Conservation (phyloP, 2,113 vertebrate genomes). For the Puntigrus tetrazona region DNA sequence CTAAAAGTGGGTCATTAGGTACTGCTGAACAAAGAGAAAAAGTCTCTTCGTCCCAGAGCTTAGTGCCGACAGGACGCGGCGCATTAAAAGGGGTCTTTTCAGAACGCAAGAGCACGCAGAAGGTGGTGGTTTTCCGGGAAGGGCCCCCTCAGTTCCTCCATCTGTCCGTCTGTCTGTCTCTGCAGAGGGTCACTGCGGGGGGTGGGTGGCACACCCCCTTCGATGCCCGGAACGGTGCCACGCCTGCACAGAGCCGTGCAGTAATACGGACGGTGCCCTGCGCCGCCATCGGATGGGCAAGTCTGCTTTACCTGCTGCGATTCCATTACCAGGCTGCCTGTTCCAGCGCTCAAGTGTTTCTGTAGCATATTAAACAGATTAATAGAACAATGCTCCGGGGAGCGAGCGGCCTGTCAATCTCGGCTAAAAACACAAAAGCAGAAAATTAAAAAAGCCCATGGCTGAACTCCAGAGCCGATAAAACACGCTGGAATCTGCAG, state of each 20-base stretch:
- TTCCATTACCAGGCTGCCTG: constrained; percentile 79
- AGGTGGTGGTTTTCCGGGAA: constrained; percentile 52
- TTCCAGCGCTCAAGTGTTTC: constrained; percentile 76
- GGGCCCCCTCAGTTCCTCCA: constrained; percentile 57
- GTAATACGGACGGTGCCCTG: constrained; percentile 62
- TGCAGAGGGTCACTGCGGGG: constrained; percentile 64
- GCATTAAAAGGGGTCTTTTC: constrained; percentile 43
- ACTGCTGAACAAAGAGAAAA: constrained; percentile 47
- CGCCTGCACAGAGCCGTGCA: constrained; percentile 25
- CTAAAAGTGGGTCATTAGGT: constrained; percentile 53
- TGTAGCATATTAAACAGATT: constrained; percentile 88
- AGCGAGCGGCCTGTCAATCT: constrained; percentile 79
- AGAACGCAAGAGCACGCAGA: constrained; percentile 47
- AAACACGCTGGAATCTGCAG: constrained; percentile 71
- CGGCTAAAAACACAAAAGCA: constrained; percentile 80
- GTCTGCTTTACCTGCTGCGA: constrained; percentile 72
- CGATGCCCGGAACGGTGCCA: constrained; percentile 49
- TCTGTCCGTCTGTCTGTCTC: constrained; percentile 67
- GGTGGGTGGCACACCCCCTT: constrained; percentile 52
- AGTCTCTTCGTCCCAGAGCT: not conserved
- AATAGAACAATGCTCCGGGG: constrained; percentile 82
- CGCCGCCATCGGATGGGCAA: constrained; percentile 71
- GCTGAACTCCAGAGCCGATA: constrained; percentile 81
- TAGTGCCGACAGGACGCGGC: constrained; percentile 11
- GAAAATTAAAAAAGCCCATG: constrained; percentile 85